A percentile compares a stretch with the other conserved stretches of the same genome.
phyloP scores from a whole-genome alignment of 2,113 vertebrate genomes.

The Pterocles orientalis region DNA sequence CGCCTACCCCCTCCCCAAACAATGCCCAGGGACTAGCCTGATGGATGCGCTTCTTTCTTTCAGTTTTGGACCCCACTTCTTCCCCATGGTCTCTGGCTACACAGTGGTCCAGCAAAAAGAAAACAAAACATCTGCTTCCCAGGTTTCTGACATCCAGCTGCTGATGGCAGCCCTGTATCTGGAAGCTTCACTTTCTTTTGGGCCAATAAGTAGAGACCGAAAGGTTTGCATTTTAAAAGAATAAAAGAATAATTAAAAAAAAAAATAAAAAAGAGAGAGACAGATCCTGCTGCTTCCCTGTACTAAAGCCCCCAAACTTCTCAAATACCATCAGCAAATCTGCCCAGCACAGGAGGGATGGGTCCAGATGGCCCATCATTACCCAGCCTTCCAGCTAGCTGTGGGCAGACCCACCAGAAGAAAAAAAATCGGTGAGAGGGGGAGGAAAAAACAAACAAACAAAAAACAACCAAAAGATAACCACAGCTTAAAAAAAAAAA shows the following conservation, averaged over 20 bases:
- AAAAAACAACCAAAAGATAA: not conserved
- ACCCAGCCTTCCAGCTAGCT: not conserved
- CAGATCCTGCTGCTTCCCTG: not conserved
- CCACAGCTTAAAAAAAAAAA: not conserved
- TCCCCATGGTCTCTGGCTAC: not conserved
- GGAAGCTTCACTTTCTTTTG: constrained; percentile 25
- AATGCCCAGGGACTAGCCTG: constrained; percentile 35
- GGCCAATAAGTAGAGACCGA: not conserved
- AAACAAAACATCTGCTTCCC: constrained; percentile 46
- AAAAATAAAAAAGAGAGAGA: not conserved
- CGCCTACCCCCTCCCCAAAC: constrained; percentile 41
- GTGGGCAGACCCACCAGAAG: not conserved
- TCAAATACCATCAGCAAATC: constrained; percentile 33
- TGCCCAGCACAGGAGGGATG: not conserved
- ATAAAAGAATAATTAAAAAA: too few relatives aligned
- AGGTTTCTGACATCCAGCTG: constrained; percentile 49
- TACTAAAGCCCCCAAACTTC: not conserved
- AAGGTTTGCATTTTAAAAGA: not conserved
- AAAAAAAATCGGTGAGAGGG: not conserved
- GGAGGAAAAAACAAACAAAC: not conserved
- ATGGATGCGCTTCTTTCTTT: constrained; percentile 60
- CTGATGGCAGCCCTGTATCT: not conserved
- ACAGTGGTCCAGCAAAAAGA: not conserved
- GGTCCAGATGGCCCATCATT: constrained; percentile 17
- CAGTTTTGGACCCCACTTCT: not conserved